Percentiles rank a stretch among this genome's conserved stretches.
These are phyloP conservation scores for Hydractinia symbiolongicarpus DNA, from an alignment of 30 jellyfish, hydroid and myxozoan species.

Conservation along the genomic window DNA sequence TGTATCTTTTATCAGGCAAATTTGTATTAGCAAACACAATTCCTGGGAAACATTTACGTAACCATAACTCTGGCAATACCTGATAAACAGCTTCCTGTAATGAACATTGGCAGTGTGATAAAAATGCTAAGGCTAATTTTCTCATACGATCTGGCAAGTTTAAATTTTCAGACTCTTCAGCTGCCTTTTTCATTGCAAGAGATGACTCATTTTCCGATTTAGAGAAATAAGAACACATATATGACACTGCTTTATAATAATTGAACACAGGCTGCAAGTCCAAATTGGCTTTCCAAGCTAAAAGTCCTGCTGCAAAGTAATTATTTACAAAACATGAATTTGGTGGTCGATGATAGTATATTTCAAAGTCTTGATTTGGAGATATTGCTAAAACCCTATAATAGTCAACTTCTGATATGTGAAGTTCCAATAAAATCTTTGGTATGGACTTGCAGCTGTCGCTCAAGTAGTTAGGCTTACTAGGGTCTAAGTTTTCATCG, in stretches of 20 bases:
- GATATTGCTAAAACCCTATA: not conserved
- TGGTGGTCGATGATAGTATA: not conserved
- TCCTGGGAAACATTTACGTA: conserved; percentile 10
- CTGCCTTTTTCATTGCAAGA: conserved; percentile 7
- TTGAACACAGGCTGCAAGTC: conserved; percentile 10
- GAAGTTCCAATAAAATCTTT: not conserved
- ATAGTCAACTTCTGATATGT: not conserved
- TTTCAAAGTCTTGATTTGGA: not conserved
- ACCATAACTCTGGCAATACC: conserved; percentile 16
- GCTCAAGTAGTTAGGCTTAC: not conserved
- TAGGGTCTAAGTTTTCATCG: not conserved
- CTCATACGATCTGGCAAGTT: not conserved
- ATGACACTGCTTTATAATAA: conserved; percentile 10
- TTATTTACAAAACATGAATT: not conserved
- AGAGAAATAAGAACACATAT: conserved; percentile 17
- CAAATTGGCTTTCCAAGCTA: no score
- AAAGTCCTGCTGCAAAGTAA: not conserved
- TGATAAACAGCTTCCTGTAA: conserved; percentile 19
- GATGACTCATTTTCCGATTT: not conserved
- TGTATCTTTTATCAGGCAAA: conserved; percentile 25
- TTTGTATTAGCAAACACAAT: not conserved
- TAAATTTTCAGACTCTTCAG: not conserved
- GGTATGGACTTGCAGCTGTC: not conserved
- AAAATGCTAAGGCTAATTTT: conserved; percentile 5
- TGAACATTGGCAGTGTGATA: not conserved